Evolutionary conservation across 2,888 invertebrate species (phyloP).

Genomic region (Vanessa cardui): DNA sequence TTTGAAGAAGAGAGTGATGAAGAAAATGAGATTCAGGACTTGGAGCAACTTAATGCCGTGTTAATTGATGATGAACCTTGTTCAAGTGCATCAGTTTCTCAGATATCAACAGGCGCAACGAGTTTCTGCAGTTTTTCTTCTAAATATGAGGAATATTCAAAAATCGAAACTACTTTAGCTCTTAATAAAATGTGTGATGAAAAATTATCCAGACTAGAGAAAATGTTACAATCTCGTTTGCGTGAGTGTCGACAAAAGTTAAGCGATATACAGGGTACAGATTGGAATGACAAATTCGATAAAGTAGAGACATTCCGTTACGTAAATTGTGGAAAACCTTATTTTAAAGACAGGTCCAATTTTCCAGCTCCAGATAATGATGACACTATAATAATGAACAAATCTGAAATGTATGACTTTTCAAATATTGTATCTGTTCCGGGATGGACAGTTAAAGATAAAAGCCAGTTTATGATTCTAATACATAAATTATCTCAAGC

Average conservation of each 20-base stretch:
- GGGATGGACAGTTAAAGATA: constrained; percentile 84
- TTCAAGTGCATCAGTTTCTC: constrained; percentile 37
- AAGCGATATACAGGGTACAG: constrained; percentile 43
- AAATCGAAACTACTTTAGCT: constrained; percentile 57
- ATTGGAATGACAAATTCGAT: constrained; percentile 42
- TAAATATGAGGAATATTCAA: constrained; percentile 44
- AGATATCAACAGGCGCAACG: constrained; percentile 28
- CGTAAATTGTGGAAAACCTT: constrained; percentile 81
- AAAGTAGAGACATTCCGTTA: constrained; percentile 52
- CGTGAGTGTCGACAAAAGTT: constrained; percentile 62
- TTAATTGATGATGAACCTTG: constrained; percentile 47
- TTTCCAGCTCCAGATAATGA: constrained; percentile 83
- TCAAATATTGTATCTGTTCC: constrained; percentile 68
- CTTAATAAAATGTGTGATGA: constrained; percentile 67
- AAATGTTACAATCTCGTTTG: constrained; percentile 54
- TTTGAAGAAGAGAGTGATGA: constrained; percentile 51
- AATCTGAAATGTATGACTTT: constrained; percentile 70
- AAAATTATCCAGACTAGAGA: constrained; percentile 59
- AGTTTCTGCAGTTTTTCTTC: constrained; percentile 29
- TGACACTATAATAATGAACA: constrained; percentile 76
- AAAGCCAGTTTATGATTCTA: constrained; percentile 74
- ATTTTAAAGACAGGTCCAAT: constrained; percentile 85
- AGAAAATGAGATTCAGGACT: constrained; percentile 51
- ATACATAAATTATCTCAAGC: constrained; percentile 68
- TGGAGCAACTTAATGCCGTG: constrained; percentile 49